Evolutionary conservation across 2,113 vertebrate species (phyloP), one percentile per base, ranked within the genome.

Genomic region (Echinops telfairi): DNA sequence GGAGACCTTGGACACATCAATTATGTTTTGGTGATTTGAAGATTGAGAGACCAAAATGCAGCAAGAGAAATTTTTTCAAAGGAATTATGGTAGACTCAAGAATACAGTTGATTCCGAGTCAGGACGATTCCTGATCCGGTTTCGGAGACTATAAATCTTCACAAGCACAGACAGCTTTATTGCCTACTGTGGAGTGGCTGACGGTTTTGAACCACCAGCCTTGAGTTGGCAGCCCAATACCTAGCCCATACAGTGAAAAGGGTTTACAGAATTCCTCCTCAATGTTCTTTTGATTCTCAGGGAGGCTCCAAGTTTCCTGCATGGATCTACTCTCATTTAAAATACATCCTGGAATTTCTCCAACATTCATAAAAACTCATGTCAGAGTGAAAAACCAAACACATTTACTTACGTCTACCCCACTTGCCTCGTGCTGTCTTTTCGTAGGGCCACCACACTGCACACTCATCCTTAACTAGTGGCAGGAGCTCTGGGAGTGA

Each of bases 311-410:
- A 83, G n/a, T 83, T 79, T 70, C 60, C 91, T 14, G 29, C 38
- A 12, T 53, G 47, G 47, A 53, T 53, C 38, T 77, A 71, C 27
- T 71, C 29, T 47, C 64, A 92, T 79, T 73, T 86, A 33, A n/a
- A 62, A 62, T 71, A 75, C 3, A 58, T 36, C 47, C 4, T 81
- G 14, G 23, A 91, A 84, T 94, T 93, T 83, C 73, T 91, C 88
- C 90, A 89, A 81, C 31, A 60, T 92, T 93, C 76, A 73, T 6
- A 86, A 40, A 68, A 89, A 95, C 15, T 92, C 47, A 64, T 83
- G 91, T 95, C 31, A 83, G n/a, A 83, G 29, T 27, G 90, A 91
- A 73, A 33, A 6, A 27, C 14, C 33, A 20, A 31, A 31, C 22
- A 64, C 22, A 64, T 43, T 70, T 31, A 64, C 15, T 84, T 62